phyloP scores from a whole-genome alignment of 2,888 invertebrate species.

The Dryadula phaetusa region DNA sequence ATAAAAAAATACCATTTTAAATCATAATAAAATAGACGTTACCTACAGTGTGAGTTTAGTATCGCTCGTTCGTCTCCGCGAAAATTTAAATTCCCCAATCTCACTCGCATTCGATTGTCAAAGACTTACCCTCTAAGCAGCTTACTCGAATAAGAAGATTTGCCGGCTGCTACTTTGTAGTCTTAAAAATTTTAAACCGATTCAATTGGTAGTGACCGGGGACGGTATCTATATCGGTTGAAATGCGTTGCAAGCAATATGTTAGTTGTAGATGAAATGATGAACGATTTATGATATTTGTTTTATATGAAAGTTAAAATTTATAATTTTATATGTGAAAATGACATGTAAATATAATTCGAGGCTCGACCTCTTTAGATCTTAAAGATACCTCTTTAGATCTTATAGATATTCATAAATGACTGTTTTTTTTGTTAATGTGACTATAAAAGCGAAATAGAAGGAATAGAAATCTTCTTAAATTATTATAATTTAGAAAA shows the following conservation, averaged over 20 bases:
- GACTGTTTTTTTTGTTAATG: too few relatives aligned
- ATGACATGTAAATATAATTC: too few relatives aligned
- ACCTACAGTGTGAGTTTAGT: constrained; percentile 40
- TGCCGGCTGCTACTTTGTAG: constrained; percentile 63
- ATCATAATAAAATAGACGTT: neutral
- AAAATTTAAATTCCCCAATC: constrained; percentile 59
- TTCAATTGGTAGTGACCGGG: constrained; percentile 47
- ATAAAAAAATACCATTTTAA: too few relatives aligned
- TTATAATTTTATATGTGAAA: too few relatives aligned
- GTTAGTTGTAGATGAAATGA: neutral
- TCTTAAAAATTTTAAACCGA: constrained; percentile 67
- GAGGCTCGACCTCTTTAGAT: too few relatives aligned
- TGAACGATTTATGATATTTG: too few relatives aligned
- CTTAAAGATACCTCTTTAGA: too few relatives aligned
- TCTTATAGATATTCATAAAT: too few relatives aligned
- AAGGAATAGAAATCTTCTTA: too few relatives aligned
- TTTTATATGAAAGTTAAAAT: too few relatives aligned
- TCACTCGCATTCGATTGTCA: constrained; percentile 74
- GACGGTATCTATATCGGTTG: constrained; percentile 27
- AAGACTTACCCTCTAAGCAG: constrained; percentile 76
- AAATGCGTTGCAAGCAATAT: constrained; percentile 2
- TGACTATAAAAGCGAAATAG: too few relatives aligned
- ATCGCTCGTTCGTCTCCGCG: constrained; percentile 40
- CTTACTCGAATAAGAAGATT: constrained; percentile 79
- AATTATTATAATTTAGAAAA: too few relatives aligned